Evolutionary conservation across 2,797 vertebrate genomes (phyloP).

Genomic region (Tiaroga cobitis): DNA sequence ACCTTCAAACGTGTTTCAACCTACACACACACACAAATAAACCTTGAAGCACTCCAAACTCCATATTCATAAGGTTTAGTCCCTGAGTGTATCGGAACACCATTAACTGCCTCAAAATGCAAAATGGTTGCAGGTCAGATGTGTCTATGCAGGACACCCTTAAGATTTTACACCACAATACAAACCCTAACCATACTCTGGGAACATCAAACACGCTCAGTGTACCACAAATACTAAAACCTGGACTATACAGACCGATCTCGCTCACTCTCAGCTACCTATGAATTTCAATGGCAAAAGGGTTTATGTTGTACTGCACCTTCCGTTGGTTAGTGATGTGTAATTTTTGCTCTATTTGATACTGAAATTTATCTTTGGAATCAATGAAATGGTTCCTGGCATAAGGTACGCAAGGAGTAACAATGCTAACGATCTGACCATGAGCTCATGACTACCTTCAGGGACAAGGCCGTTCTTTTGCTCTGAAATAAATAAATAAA

Average conservation of each 20-base stretch:
- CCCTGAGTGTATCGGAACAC: conserved; percentile 65
- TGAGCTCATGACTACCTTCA: neutral
- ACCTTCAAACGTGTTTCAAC: conserved; percentile 56
- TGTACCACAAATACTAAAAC: neutral
- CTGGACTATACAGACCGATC: neutral
- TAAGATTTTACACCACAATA: conserved; percentile 31
- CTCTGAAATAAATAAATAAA: conserved; percentile 75
- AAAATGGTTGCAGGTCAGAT: conserved; percentile 71
- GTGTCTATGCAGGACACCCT: conserved; percentile 38
- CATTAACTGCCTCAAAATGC: conserved; percentile 67
- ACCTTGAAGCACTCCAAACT: conserved; percentile 75
- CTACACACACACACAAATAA: conserved; percentile 54
- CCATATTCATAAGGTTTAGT: conserved; percentile 77
- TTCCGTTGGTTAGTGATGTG: neutral
- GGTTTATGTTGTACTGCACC: neutral
- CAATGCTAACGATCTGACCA: conserved; percentile 1
- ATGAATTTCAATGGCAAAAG: neutral
- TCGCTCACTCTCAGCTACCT: neutral
- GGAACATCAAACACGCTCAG: conserved; percentile 12
- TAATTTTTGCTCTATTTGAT: neutral
- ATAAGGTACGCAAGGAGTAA: neutral
- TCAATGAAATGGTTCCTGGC: neutral
- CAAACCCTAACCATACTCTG: conserved; percentile 32
- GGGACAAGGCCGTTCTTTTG: conserved; percentile 54
- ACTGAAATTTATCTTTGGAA: neutral